phyloP scores from a whole-genome alignment of 2,888 invertebrate genomes.

The Standfussiana lucernea region DNA sequence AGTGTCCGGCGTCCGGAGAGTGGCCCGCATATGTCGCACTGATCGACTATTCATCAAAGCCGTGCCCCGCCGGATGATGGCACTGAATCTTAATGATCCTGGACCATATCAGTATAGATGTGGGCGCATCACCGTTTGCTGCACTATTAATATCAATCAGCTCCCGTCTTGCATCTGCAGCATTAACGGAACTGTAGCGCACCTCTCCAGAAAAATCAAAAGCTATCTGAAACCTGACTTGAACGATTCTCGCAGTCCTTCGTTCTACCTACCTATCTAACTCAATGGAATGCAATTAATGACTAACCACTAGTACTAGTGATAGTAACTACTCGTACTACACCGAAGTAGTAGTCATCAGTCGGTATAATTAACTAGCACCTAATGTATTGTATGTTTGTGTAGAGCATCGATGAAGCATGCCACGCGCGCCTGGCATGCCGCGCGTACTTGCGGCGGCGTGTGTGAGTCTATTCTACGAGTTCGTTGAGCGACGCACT shows the following conservation, averaged over 20 bases:
- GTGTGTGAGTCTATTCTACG: neutral
- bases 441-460: conserved; percentile 29
- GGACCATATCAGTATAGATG: neutral
- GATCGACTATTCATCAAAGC: conserved; percentile 34
- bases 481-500: conserved; percentile 20
- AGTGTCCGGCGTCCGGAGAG: neutral
- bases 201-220: neutral
- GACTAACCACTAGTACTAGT: neutral
- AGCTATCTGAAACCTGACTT: neutral
- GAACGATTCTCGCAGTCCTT: neutral
- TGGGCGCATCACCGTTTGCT: neutral
- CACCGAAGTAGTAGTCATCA: conserved; percentile 1
- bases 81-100: conserved; percentile 24
- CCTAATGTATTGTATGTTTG: neutral
- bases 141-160: conserved; percentile 8
- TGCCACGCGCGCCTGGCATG: conserved; percentile 58
- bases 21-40: conserved; percentile 16
- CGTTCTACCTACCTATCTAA: neutral
- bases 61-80: conserved; percentile 8
- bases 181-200: neutral
- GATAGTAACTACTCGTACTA: neutral
- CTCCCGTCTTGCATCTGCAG: neutral
- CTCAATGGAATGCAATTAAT: conserved; percentile 15
- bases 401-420: conserved; percentile 43
- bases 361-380: conserved; percentile 19